Conservation (phyloP, 2,113 vertebrate species). For the Notiomystis cincta region DNA sequence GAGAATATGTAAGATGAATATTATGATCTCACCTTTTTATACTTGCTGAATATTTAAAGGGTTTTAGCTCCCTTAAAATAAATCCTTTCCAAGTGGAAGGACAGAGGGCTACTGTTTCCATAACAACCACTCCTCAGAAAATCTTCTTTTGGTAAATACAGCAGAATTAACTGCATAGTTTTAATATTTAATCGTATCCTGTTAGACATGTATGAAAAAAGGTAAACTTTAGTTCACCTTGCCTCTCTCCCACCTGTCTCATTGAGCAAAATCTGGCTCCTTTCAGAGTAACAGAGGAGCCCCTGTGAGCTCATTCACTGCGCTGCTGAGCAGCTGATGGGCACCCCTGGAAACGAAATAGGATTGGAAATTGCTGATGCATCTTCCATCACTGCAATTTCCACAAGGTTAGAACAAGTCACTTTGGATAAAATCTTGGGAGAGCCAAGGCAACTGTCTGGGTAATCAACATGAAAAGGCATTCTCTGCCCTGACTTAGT, state of each 20-base stretch:
- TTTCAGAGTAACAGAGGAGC: not conserved
- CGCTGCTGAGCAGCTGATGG: conserved; percentile 2
- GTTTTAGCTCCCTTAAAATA: conserved; percentile 60
- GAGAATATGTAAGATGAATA: not conserved
- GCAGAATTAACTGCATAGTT: conserved; percentile 14
- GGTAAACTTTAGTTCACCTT: conserved; percentile 43
- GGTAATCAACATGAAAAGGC: conserved; percentile 53
- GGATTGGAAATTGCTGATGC: conserved; percentile 58
- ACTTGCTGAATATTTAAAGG: conserved; percentile 63
- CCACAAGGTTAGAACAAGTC: conserved; percentile 67
- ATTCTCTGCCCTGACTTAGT: not conserved
- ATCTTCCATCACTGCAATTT: conserved; percentile 65
- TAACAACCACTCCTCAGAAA: conserved; percentile 67
- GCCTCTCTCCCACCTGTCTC: conserved; percentile 27
- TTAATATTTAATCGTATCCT: conserved; percentile 43
- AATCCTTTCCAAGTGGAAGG: conserved; percentile 40
- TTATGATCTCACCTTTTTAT: conserved; percentile 48
- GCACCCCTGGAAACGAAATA: conserved; percentile 19
- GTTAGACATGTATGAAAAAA: conserved; percentile 17
- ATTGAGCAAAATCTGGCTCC: conserved; percentile 40
- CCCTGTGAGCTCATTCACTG: not conserved
- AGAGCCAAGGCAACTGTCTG: conserved; percentile 39
- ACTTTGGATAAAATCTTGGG: conserved; percentile 62
- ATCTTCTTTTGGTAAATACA: conserved; percentile 53
- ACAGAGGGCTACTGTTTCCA: conserved; percentile 70